phyloP scores from a whole-genome alignment of 2,888 invertebrate species.

The Hypomecis punctinalis region DNA sequence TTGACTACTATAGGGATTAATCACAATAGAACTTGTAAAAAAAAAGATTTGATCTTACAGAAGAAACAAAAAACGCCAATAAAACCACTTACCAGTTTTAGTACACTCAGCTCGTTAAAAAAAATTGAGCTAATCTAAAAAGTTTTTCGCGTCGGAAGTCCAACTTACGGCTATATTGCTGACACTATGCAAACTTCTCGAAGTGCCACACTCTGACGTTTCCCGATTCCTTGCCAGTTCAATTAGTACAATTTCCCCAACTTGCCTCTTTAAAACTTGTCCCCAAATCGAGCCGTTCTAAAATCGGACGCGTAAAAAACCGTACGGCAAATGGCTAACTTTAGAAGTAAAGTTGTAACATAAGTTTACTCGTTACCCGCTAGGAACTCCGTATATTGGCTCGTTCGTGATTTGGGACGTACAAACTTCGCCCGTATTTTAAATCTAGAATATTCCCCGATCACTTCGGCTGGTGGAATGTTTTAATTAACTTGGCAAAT shows the following conservation, averaged over 20 bases:
- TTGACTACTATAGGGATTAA: no score
- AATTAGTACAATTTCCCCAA: constrained; percentile 43
- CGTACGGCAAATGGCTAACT: constrained; percentile 45
- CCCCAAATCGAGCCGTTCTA: constrained; percentile 36
- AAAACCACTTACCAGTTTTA: not conserved
- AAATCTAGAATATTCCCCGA: constrained; percentile 46
- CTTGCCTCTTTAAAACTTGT: constrained; percentile 43
- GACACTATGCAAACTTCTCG: constrained; percentile 26
- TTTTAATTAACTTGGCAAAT: constrained; percentile 73
- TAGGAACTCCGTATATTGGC: constrained; percentile 47
- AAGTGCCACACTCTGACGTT: constrained; percentile 18
- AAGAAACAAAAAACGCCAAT: no score
- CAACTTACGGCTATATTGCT: constrained; percentile 12
- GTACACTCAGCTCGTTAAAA: not conserved
- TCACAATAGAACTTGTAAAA: no score
- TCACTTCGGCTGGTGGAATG: constrained; percentile 54
- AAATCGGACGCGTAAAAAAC: constrained; percentile 49
- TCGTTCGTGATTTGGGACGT: constrained; percentile 46
- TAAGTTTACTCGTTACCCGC: constrained; percentile 53
- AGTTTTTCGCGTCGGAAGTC: constrained; percentile 10
- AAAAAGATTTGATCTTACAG: no score
- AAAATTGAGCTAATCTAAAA: constrained; percentile 23
- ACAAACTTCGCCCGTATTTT: constrained; percentile 53
- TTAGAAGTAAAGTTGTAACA: constrained; percentile 48
- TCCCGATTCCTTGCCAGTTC: constrained; percentile 29